Conservation (phyloP, 2,113 vertebrate species). For the Neolamprologus tretocephalus region DNA sequence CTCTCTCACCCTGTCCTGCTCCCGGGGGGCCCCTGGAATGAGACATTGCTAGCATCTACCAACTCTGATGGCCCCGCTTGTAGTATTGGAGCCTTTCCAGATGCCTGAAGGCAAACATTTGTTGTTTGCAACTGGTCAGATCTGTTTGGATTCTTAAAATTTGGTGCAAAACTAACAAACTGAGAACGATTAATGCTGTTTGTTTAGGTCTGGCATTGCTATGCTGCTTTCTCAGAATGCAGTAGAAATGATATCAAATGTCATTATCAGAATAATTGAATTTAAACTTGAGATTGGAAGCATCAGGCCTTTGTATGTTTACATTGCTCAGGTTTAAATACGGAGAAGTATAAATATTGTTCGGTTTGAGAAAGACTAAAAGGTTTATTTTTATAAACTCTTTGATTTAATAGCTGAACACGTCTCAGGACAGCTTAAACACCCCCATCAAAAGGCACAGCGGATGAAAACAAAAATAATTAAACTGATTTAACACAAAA, state of each 20-base stretch:
- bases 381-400: conserved; percentile 27
- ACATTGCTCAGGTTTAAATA: not conserved
- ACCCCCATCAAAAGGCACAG: conserved; percentile 38
- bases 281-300: not conserved
- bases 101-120: conserved; percentile 41
- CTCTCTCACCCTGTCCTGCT: conserved; percentile 26
- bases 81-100: not conserved
- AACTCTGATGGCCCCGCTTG: not conserved
- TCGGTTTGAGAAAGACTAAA: not conserved
- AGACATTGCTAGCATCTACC: conserved; percentile 21
- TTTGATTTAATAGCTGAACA: conserved; percentile 22
- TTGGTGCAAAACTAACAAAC: not conserved
- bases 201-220: not conserved
- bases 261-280: not conserved
- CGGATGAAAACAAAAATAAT: conserved; percentile 55
- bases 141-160: conserved; percentile 8
- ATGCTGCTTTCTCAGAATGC: not conserved
- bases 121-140: conserved; percentile 10
- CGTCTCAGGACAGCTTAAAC: conserved; percentile 34
- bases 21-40: conserved; percentile 55
- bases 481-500: conserved; percentile 29
- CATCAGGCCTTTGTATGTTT: not conserved
- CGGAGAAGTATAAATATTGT: conserved; percentile 4
- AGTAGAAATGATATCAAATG: not conserved
- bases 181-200: not conserved